Evolutionary conservation across 1,140 invertebrate genomes (phyloP), one percentile per base, ranked within the genome.

Genomic region (Drosophila nikananu): DNA sequence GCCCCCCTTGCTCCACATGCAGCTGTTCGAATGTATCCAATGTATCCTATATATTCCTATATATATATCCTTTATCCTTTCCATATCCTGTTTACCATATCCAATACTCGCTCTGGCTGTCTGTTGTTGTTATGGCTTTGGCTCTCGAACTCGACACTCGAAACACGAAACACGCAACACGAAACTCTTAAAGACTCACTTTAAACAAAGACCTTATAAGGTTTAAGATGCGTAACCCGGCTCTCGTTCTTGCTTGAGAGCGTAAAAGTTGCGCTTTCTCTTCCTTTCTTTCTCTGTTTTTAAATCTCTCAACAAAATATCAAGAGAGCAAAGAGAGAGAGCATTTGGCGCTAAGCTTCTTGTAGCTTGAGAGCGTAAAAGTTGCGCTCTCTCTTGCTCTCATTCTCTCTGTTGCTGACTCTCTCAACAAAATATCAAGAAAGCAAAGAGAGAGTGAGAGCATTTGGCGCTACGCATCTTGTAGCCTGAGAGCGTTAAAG

Each of bases 71-170:
- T 12, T 21, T 13, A 23, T 42, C 21, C 54, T 5, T 30, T 17
- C 32, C 35, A 55, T 55, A 55, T 39, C 52, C 32, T 17, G 52
- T 55, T 10, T 55, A 37, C 52, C 19, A 23, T 23, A 55, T 55
- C 32, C 25, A 52, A 52, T 19, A 52, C 25, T 27, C 52, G 70
- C 66, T 71, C 44, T 61, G 67, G 54, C 67, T 73, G 70, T 60
- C 37, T 70, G 65, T 72, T 72, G 15, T 72, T 60, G 52, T 73
- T 68, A 48, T 51, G 70, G 67, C 70, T 73, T 72, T 73, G 70
- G 70, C 35, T 68, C 35, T 68, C 55, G 32, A 39, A 58, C 27
- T 52, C 12, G 21, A 57, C 37, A 21, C 19, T 23, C 6, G 17
- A 23, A 46, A 46, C 44, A 7, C 27, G 9, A 42, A 23, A 23